Base-by-base conservation (phyloP, 2,888 invertebrate genomes). In the Nyleta sp. region DNA sequence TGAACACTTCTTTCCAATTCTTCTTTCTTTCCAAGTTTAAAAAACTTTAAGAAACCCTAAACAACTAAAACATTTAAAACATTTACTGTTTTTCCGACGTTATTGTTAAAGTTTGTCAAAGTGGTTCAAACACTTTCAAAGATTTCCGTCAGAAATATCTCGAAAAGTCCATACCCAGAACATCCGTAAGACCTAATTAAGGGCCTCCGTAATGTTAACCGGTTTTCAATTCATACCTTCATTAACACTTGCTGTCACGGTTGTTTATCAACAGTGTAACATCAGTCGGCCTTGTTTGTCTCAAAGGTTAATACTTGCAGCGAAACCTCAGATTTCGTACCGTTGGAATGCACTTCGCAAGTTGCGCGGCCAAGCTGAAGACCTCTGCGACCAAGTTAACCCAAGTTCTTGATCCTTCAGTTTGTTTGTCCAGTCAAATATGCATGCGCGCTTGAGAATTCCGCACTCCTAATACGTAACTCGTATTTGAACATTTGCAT, bases 341-440 rank as follows among this genome's bases (percentile, higher is more conserved):
- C 62, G 67, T 62, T 22, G 44, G 62, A 46, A 62, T 53, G 60
- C 40, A 46, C n/a, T 75, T 75, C 33, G 20, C 46, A 75, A 68
- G 67, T 75, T 62, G 5, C 50, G 20, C 48, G 52, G 8, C 52
- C 52, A 52, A 17, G 53, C 20, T 53, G 42, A 74, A 68, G 67
- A 50, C 60, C 53, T 38, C 20, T 40, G 35, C 60, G n/a, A 64
- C 48, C 46, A 60, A 73, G 72, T 68, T 71, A 62, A 48, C 48
- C 40, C 68, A 80, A 80, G 78, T 79, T 80, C 77, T 74, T 65
- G 71, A 81, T 81, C 77, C 77, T 68, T n/a, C 59, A 74, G 74
- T 73, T 78, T 83, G 81, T 81, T 81, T 80, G 80, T 78, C 80
- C 77, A 80, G 72, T 78, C 80, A 76, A 82, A 82, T 82, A 81